Base-by-base conservation (phyloP, 35 echinoderm and acorn worm species). In the Apostichopus japonicus region DNA sequence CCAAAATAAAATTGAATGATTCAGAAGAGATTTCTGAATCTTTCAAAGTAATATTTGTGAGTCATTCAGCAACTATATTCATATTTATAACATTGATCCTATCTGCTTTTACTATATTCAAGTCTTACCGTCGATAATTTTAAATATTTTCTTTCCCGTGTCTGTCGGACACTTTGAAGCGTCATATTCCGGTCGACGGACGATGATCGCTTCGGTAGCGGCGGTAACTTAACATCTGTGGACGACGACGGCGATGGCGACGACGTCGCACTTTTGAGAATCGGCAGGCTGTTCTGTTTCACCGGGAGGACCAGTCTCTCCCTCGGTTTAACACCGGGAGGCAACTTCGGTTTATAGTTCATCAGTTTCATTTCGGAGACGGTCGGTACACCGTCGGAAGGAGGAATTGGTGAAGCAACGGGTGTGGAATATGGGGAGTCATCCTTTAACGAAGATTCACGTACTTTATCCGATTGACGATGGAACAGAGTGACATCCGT, bases 41-140 rank as follows among this genome's bases (percentile, higher is more conserved):
- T 44, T 44, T 44, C 2, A 44, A 44, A 44, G 33, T 44, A 44
- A 44, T 44, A 44, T 0, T 44, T 44, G 33, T 44, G 4, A 44
- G 4, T 44, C 33, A 44, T 44, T 4, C 33, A 44, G 33, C 33
- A 3, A 1, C 33, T 44, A 44, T 44, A 44, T 44, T 4, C 33
- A 44, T 44, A 44, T 44, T 44, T 0, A 44, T 44, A 44, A 44
- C 33, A 44, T 44, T 44, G 33, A 44, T 44, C 33, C 22, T 75
- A 89, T 44, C 86, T 89, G 62, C 86, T 72, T 63, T 89, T 71
- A 54, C 86, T 89, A 24, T 89, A 89, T 65, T 89, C 86, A 19
- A 89, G 63, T 27, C 86, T 89, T 21, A 89, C 86, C n/a, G 86
- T 89, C n/a, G 86, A 89, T 23, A 89, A 51, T 44, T 89, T 89